A percentile compares a stretch with the other conserved stretches of the same genome.
These are phyloP conservation scores for Ptilodon capucinus DNA, from an alignment of 2,888 invertebrate genomes.

Conservation along the genomic window DNA sequence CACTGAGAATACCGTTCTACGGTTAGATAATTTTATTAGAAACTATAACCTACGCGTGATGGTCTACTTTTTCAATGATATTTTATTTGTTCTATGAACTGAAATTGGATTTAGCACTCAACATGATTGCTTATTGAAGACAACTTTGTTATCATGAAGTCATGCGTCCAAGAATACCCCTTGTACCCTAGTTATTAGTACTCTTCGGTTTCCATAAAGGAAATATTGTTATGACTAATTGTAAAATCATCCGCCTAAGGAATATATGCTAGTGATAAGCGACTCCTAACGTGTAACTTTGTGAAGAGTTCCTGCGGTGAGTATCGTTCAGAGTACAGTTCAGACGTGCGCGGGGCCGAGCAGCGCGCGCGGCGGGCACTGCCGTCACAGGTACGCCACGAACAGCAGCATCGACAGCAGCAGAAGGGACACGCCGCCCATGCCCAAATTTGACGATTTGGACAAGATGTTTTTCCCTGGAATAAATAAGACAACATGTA, in stretches of 20 bases:
- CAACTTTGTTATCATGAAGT: no score
- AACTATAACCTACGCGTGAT: background rate
- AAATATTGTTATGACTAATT: no score
- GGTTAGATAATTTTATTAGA: background rate
- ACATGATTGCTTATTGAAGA: no score
- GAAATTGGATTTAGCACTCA: no score
- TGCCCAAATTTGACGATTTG: conserved; percentile 41
- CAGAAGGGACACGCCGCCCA: conserved; percentile 48
- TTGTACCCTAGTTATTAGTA: no score
- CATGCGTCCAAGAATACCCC: no score
- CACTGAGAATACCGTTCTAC: background rate
- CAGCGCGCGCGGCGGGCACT: conserved; percentile 33
- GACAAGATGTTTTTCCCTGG: conserved; percentile 72
- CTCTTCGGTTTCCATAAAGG: no score
- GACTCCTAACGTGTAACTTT: no score
- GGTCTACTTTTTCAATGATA: background rate
- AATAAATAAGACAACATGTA: conserved; percentile 15
- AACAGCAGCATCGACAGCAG: conserved; percentile 52
- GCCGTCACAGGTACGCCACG: conserved; percentile 54
- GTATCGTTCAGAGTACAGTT: background rate
- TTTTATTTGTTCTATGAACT: no score
- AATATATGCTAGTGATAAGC: no score
- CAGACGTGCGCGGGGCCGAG: conserved; percentile 35
- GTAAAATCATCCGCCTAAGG: no score
- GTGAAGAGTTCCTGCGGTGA: background rate